These are phyloP conservation scores for Catamblyrhynchus diadema DNA, from an alignment of 2,797 vertebrate genomes.

Conservation along the genomic window DNA sequence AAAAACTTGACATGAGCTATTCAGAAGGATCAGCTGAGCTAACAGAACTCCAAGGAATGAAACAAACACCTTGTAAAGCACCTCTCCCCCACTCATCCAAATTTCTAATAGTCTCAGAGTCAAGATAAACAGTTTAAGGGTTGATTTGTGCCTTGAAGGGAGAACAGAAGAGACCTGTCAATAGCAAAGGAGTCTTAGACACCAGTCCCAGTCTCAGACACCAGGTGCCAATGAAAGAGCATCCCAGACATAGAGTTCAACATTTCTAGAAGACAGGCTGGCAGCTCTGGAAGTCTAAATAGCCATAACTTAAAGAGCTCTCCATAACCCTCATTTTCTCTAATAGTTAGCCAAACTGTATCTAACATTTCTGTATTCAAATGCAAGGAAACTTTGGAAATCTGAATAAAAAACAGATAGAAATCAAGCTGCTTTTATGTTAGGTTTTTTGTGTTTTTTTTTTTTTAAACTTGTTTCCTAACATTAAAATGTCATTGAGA, in stretches of 20 bases:
- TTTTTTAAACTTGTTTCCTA: constrained; percentile 14
- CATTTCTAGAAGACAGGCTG: neutral
- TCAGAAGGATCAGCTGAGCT: neutral
- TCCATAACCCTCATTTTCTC: neutral
- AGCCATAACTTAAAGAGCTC: neutral
- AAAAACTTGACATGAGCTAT: neutral
- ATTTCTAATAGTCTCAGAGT: neutral
- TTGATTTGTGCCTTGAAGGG: neutral
- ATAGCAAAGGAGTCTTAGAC: neutral
- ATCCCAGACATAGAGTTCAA: neutral
- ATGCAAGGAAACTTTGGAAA: constrained; percentile 43
- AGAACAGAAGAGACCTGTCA: neutral
- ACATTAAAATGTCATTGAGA: constrained; percentile 68
- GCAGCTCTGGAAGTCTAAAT: neutral
- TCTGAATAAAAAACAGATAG: constrained; percentile 24
- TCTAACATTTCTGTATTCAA: constrained; percentile 43
- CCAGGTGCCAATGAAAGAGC: neutral
- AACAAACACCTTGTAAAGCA: neutral
- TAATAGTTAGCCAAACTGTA: constrained; percentile 34
- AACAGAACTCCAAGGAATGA: neutral
- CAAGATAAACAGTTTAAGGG: neutral
- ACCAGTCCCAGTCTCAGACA: neutral
- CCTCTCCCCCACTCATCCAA: neutral
- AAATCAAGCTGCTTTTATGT: constrained; percentile 30
- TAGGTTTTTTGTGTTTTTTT: accelerated